phyloP scores from a whole-genome alignment of 1,140 invertebrate species.

The Ephestia elutella region DNA sequence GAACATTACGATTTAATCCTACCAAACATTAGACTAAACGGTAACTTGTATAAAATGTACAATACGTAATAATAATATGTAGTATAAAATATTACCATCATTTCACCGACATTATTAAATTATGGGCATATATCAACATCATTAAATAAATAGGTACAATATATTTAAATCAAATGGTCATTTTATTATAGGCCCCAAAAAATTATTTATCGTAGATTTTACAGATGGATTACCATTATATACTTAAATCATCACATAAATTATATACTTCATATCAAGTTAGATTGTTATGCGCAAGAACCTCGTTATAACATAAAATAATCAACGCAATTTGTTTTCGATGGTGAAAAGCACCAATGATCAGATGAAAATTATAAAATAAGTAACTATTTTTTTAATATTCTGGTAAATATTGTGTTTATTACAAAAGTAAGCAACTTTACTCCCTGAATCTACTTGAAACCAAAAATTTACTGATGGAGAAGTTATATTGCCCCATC shows the following conservation, averaged over 20 bases:
- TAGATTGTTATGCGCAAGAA: neutral
- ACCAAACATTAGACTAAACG: conserved; percentile 68
- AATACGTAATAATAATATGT: conserved; percentile 56
- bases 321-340: too few relatives aligned
- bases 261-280: neutral
- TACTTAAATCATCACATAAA: neutral
- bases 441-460: too few relatives aligned
- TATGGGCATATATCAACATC: conserved; percentile 36
- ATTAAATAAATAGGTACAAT: conserved; percentile 57
- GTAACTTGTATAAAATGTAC: conserved; percentile 74
- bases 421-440: too few relatives aligned
- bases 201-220: neutral
- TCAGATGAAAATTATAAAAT: too few relatives aligned
- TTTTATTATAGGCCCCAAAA: conserved; percentile 55
- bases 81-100: conserved; percentile 71
- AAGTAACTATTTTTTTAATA: too few relatives aligned
- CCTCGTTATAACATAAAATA: too few relatives aligned
- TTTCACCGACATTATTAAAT: conserved; percentile 49
- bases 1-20: conserved; percentile 63
- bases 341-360: too few relatives aligned
- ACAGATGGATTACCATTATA: neutral
- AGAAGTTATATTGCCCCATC: too few relatives aligned
- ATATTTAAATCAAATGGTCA: conserved; percentile 35
- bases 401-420: too few relatives aligned
- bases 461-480: too few relatives aligned